Evolutionary conservation across 2,797 vertebrate genomes (phyloP).

Genomic region (Ctenopoma multispine): DNA sequence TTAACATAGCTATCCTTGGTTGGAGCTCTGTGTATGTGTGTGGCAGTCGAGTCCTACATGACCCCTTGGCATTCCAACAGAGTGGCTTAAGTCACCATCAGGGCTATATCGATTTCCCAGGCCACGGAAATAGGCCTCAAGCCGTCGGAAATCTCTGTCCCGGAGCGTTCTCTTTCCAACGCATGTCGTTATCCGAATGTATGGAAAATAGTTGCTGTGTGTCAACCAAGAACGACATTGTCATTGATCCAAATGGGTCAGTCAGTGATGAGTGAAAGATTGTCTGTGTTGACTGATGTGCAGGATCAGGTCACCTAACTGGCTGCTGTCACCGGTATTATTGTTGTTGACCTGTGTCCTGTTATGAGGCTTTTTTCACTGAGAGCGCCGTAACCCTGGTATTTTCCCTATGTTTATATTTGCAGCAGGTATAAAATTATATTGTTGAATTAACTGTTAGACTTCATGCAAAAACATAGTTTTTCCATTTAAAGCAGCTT

Average conservation of each 20-base stretch:
- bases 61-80: constrained; percentile 66
- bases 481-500: constrained; percentile 24
- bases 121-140: constrained; percentile 64
- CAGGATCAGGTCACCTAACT: constrained; percentile 33
- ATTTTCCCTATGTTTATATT: constrained; percentile 59
- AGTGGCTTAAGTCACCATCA: constrained; percentile 49
- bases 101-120: constrained; percentile 65
- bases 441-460: constrained; percentile 18
- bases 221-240: constrained; percentile 50
- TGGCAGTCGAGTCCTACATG: constrained; percentile 45
- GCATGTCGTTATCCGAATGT: constrained; percentile 60
- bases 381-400: constrained; percentile 45
- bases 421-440: constrained; percentile 36
- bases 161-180: constrained; percentile 28
- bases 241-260: constrained; percentile 68
- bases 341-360: constrained; percentile 49
- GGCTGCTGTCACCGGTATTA: constrained; percentile 44
- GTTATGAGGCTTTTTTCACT: constrained; percentile 39
- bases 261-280: constrained; percentile 58
- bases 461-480: constrained; percentile 13
- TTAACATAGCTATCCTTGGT: constrained; percentile 70
- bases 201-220: constrained; percentile 73
- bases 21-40: constrained; percentile 28
- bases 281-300: constrained; percentile 57
- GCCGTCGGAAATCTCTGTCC: constrained; percentile 68